These are phyloP conservation scores for Idris sp. DNA, from an alignment of 1,140 invertebrate species.

Conservation along the genomic window DNA sequence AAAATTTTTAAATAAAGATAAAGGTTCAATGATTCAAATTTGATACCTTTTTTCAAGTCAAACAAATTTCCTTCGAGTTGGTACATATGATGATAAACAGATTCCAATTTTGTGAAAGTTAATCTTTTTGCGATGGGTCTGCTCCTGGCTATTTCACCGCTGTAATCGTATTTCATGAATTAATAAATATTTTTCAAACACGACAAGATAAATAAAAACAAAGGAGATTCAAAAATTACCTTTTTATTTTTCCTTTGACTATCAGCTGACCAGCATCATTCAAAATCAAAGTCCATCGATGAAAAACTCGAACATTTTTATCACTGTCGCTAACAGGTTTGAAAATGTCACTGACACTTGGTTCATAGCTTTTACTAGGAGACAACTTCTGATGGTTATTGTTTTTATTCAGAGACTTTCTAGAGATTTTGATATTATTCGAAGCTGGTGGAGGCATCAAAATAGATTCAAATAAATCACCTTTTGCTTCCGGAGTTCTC, in stretches of 20 bases:
- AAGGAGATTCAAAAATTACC: too few relatives aligned
- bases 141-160: slow-evolving; percentile 65
- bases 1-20: slow-evolving; percentile 1
- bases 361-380: background rate
- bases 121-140: slow-evolving; percentile 69
- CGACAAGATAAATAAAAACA: too few relatives aligned
- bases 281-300: slow-evolving; percentile 66
- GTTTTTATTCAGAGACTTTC: background rate
- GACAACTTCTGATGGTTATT: background rate
- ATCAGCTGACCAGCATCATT: slow-evolving; percentile 63
- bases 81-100: slow-evolving; percentile 68
- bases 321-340: background rate
- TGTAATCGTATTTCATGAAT: slow-evolving; percentile 35
- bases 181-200: slow-evolving; percentile 6
- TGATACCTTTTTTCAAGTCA: slow-evolving; percentile 68
- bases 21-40: too few relatives aligned
- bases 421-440: background rate
- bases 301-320: slow-evolving; percentile 40
- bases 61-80: slow-evolving; percentile 65
- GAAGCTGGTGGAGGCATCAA: slow-evolving; percentile 5
- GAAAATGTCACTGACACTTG: slow-evolving; percentile 5
- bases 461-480: background rate
- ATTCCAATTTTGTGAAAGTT: slow-evolving; percentile 56
- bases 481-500: background rate
- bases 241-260: slow-evolving; percentile 67